phyloP scores from a whole-genome alignment of 2,888 invertebrate species.

The Lordiphosa fenestrarum region DNA sequence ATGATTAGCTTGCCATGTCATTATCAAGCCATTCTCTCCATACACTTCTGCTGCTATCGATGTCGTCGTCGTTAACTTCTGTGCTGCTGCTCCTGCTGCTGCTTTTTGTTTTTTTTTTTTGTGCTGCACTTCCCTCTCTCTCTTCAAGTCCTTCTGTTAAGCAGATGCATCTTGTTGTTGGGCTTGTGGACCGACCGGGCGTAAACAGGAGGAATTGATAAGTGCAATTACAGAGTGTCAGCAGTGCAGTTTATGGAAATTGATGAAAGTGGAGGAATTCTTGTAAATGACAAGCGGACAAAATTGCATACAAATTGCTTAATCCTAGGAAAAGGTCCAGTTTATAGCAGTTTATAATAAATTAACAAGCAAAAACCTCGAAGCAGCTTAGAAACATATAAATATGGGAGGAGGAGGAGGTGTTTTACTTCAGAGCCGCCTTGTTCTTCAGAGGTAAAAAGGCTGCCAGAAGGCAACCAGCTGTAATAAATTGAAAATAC shows the following conservation, averaged over 20 bases:
- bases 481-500: slow-evolving; percentile 23
- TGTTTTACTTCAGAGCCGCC: slow-evolving; percentile 48
- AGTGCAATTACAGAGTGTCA: slow-evolving; percentile 32
- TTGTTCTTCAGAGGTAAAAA: slow-evolving; percentile 64
- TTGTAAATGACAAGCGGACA: slow-evolving; percentile 40
- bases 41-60: no score
- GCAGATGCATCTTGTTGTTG: no score
- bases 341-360: slow-evolving; percentile 59
- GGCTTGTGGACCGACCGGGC: background rate
- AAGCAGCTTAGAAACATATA: background rate
- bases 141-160: no score
- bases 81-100: no score
- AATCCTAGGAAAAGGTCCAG: slow-evolving; percentile 19
- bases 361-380: slow-evolving; percentile 39
- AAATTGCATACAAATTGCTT: slow-evolving; percentile 55
- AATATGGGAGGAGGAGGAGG: slow-evolving; percentile 1
- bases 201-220: slow-evolving; percentile 40
- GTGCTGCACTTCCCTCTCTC: no score
- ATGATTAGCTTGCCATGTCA: no score
- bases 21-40: no score
- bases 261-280: slow-evolving; percentile 31
- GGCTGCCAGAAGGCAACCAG: slow-evolving; percentile 47
- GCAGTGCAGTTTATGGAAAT: slow-evolving; percentile 41
- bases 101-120: no score
- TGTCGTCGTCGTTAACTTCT: no score